Base-by-base conservation (phyloP, 1,140 invertebrate genomes). In the Melanaphis sacchari region DNA sequence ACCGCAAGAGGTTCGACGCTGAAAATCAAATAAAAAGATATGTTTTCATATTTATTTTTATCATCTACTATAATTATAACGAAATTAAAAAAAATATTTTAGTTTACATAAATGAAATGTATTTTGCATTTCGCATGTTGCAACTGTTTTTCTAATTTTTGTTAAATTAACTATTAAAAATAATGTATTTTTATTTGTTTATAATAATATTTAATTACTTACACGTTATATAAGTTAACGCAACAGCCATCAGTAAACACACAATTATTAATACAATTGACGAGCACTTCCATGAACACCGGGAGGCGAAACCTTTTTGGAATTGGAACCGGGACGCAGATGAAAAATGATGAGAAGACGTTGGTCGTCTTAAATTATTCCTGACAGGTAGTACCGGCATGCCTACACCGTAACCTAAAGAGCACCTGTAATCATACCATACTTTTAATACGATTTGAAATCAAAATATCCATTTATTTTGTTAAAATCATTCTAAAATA, bases 241-340 rank as follows among this genome's bases (percentile, higher is more conserved):
- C 97, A 92, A 98, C 97, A 94, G 97, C 96, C 94, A 99, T 96
- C 94, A 98, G 96, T 94, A 98, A 96, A 94, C 97, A 97, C 94
- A 98, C 96, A 95, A 98, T 96, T 94, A 98, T 97, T 94, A 98
- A 97, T 90, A 97, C 96, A 94, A 99, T 97, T 41, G 98, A 98
- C 90, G 98, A 97, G 95, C 98, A 98, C 95, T 98, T 98, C 98
- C 98, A 99, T 90, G 97, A 97, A 95, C 98, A 99, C 95, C 96
- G 96, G 66, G 97, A 98, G 43, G 97, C 97, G 94, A 98, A 96
- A 94, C 97, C 97, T 96, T 99, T 98, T 94, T 98, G 97, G 95
- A 98, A 98, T 95, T 98, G 98, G 95, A 98, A 97, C 59, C 97
- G 95, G 41, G 96, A 96, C 41, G 96, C 91, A 11, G 91, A 96